These are phyloP conservation scores for Thereva unica DNA, from an alignment of 2,888 invertebrate genomes.

Conservation along the genomic window DNA sequence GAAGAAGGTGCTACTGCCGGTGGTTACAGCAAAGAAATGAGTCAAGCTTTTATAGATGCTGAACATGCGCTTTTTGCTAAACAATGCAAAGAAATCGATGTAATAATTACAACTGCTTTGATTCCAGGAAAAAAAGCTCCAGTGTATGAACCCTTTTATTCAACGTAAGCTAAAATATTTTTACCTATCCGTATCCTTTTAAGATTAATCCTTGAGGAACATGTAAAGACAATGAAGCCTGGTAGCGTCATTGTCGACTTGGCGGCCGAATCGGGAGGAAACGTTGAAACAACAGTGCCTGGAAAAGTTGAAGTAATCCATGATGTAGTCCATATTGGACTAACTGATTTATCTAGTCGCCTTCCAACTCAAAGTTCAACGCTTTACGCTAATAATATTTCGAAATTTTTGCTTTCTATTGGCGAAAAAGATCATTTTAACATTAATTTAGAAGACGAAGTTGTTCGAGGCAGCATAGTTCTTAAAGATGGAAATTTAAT, in stretches of 20 bases:
- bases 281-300: slow-evolving; percentile 79
- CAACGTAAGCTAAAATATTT: background rate
- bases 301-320: slow-evolving; percentile 75
- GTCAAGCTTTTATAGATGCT: slow-evolving; percentile 80
- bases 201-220: slow-evolving; percentile 44
- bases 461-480: slow-evolving; percentile 81
- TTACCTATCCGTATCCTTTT: slow-evolving; percentile 2
- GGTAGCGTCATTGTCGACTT: slow-evolving; percentile 89
- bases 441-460: slow-evolving; percentile 83
- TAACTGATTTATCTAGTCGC: slow-evolving; percentile 82
- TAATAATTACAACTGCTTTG: slow-evolving; percentile 86
- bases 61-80: slow-evolving; percentile 85
- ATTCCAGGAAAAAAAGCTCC: slow-evolving; percentile 88
- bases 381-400: slow-evolving; percentile 88
- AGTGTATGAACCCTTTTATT: slow-evolving; percentile 48
- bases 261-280: slow-evolving; percentile 88
- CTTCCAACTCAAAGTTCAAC: slow-evolving; percentile 86
- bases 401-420: slow-evolving; percentile 72
- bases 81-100: slow-evolving; percentile 82
- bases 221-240: slow-evolving; percentile 70
- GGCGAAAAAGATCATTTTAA: slow-evolving; percentile 73
- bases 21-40: slow-evolving; percentile 87
- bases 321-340: slow-evolving; percentile 82
- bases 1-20: slow-evolving; percentile 74
- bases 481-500: slow-evolving; percentile 73